Base-by-base conservation (phyloP, 1,140 invertebrate genomes). In the Teleogryllus occipitalis region DNA sequence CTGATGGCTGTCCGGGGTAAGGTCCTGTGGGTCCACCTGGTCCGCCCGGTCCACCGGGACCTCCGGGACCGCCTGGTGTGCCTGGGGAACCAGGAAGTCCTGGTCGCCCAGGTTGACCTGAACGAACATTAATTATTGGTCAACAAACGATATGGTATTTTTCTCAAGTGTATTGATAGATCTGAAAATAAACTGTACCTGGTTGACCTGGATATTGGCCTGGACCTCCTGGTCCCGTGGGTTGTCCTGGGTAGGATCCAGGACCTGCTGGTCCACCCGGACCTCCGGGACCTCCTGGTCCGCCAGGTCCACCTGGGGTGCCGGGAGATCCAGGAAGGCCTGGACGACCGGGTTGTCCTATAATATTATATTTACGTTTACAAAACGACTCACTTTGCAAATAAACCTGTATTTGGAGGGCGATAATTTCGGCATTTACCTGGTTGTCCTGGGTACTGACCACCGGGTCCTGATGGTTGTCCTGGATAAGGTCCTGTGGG, bases 281-380 rank as follows among this genome's bases (percentile, higher is more conserved):
- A 3, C 74, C 80, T 39, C 75, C 76, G 75, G 79, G 80, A 78
- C 76, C 77, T 79, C 79, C 80, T 46, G 82, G 82, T 22, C 72
- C 80, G 15, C 80, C 81, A 49, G 82, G 80, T 77, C 22, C 77
- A 46, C 81, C 76, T 7, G 74, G 74, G 12, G 81, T 81, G 21
- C 78, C 77, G 15, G 82, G 82, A 1, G 78, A 78, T 15, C 74
- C 74, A 8, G 79, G 80, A 22, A 74, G 77, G 72, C 79, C 81
- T 74, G 78, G 80, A 77, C 81, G 81, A 21, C 82, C 77, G 0
- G 80, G 80, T 8, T 8, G 6, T 75, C 77, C 80, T 12, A 84
- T 86, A 75, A 82, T 84, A n/a, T 87, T 2, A 39, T 39, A 39
- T 39, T 39, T 39, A 39, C 27, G 27, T 1, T 39, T 5, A 39